Conservation (phyloP, 2,797 vertebrate genomes). For the Molossus alvarezi region DNA sequence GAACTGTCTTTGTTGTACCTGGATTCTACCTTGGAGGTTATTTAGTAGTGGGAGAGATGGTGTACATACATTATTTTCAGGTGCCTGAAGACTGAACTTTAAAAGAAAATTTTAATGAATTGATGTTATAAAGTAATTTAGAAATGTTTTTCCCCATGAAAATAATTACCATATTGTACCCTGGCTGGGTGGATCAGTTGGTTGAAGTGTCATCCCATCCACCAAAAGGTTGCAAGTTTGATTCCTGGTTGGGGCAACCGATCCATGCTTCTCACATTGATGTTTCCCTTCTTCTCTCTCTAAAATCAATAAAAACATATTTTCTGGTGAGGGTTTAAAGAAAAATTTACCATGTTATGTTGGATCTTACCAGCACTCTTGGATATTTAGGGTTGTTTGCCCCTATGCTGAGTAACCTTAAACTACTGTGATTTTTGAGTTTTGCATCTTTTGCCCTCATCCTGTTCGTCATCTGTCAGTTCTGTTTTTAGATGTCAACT, state of each 20-base stretch:
- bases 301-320: no score
- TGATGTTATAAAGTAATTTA: not conserved
- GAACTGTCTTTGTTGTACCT: not conserved
- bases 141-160: constrained; percentile 38
- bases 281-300: not conserved
- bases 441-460: constrained; percentile 29
- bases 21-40: not conserved
- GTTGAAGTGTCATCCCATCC: not conserved
- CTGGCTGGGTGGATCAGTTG: not conserved
- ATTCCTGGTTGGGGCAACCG: no score
- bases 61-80: not conserved
- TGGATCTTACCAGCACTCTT: not conserved
- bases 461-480: not conserved
- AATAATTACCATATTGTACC: not conserved
- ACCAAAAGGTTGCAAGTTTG: not conserved
- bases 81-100: constrained; percentile 8
- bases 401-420: not conserved
- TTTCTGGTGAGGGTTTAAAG: not conserved
- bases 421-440: not conserved
- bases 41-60: not conserved
- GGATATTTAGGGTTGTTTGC: not conserved
- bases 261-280: not conserved
- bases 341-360: not conserved
- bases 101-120: not conserved
- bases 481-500: constrained; percentile 40